Base-by-base conservation (phyloP, 1,140 invertebrate genomes). In the Hypothenemus hampei region DNA sequence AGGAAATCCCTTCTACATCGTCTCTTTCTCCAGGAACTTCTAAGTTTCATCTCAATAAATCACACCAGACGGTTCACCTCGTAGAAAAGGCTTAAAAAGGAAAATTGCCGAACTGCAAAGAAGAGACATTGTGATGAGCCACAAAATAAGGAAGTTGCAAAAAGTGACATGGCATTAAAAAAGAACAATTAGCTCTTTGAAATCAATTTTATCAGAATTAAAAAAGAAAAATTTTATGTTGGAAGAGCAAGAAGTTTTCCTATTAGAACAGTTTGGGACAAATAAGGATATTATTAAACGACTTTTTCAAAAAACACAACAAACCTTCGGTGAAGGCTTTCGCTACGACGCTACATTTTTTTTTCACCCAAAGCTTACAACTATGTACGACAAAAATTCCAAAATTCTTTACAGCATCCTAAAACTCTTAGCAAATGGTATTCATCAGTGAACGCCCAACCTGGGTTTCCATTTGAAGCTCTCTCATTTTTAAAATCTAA, bases 391-490 rank as follows among this genome's bases (percentile, higher is more conserved):
- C 19, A 36, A 54, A 37, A 16, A 13, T 56, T 50, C 31, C 22
- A 58, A 19, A 39, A 18, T 19, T 58, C 40, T 22, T 46, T 58
- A 20, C 56, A 41, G 2, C 48, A 58, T 24, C 22, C 10, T 29
- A 58, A 35, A 16, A 58, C 41, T 1, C 44, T 58, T 19, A 19
- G 41, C n/a, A 52, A 33, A 23, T 58, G 56, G 56, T 52, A 35
- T 46, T n/a, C 26, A 24, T 44, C 29, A 15, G 29, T 52, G 22
- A 40, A 58, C 45, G 47, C 21, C 5, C 21, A 44, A 19, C 56
- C 56, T 13, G 48, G 56, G 6, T 53, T 58, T 26, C 48, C 39
- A 13, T 24, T 22, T 36, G 26, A 43, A 22, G 13, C 29, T 18
- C 29, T 31, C 10, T 24, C 43, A 16, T 23, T 20, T 26, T 15